Evolutionary conservation across 2,797 vertebrate genomes (phyloP).

Genomic region (Numenius phaeopus): DNA sequence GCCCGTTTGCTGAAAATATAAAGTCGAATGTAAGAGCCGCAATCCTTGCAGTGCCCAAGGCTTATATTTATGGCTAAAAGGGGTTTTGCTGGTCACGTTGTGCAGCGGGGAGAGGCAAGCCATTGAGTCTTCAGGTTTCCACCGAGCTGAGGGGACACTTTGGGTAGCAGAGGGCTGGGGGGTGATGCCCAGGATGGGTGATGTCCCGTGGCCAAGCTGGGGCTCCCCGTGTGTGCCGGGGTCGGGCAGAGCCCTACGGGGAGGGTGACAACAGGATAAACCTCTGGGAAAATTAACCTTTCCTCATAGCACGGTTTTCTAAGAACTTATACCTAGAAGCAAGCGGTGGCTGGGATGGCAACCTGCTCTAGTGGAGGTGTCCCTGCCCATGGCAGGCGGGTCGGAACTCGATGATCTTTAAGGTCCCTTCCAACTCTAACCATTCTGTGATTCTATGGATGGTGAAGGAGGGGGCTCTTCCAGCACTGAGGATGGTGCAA

Average conservation of each 20-base stretch:
- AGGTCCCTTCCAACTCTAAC: too few relatives aligned
- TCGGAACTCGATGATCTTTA: too few relatives aligned
- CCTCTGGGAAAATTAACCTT: background rate
- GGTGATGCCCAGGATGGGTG: background rate
- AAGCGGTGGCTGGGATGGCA: background rate
- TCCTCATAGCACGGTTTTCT: background rate
- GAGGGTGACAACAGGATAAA: background rate
- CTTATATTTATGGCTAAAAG: background rate
- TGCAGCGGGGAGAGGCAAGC: rapidly evolving
- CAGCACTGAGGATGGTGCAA: rapidly evolving
- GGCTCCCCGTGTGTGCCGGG: rapidly evolving
- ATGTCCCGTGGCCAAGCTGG: rapidly evolving
- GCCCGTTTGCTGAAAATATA: background rate
- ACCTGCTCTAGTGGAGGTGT: too few relatives aligned
- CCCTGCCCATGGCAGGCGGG: too few relatives aligned
- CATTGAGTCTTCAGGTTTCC: background rate
- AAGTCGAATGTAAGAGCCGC: rapidly evolving
- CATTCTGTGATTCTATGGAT: background rate
- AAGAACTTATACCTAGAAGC: background rate
- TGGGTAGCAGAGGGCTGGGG: background rate
- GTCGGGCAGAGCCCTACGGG: rapidly evolving
- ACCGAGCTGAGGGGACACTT: rapidly evolving
- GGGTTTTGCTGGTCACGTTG: rapidly evolving
- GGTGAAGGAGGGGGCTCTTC: background rate
- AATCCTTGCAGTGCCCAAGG: too few relatives aligned